Evolutionary conservation across 1,140 invertebrate genomes (phyloP).

Genomic region (Hylaeus volcanicus): DNA sequence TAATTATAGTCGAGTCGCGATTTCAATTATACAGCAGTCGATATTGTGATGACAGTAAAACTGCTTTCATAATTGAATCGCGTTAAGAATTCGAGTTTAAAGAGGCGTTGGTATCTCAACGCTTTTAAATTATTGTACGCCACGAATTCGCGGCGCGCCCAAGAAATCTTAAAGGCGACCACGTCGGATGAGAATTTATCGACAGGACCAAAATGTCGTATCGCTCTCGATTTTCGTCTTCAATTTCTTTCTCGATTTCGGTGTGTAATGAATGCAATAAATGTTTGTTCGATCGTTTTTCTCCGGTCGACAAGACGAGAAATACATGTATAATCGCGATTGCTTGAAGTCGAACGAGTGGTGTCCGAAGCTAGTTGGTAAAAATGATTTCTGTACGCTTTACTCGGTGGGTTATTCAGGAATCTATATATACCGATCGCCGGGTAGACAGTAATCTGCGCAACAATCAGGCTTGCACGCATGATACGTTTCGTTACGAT

Average conservation of each 20-base stretch:
- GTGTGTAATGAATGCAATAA: not conserved
- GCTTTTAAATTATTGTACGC: not conserved
- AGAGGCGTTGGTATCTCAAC: not conserved
- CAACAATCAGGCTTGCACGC: not conserved
- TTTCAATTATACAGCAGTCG: not conserved
- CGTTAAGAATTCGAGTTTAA: not conserved
- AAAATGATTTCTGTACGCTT: conserved; percentile 31
- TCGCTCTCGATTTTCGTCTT: not conserved
- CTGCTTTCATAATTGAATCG: not conserved
- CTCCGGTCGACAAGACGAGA: not conserved
- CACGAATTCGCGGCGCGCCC: not conserved
- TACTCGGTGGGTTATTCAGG: conserved; percentile 20
- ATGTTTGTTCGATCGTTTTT: not conserved
- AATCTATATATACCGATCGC: not conserved
- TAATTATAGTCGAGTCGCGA: not conserved
- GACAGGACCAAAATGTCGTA: conserved; percentile 15
- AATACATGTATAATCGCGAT: not conserved
- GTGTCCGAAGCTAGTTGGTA: conserved; percentile 30
- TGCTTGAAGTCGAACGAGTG: not conserved
- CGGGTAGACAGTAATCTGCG: conserved; percentile 25
- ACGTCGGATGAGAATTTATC: conserved; percentile 17
- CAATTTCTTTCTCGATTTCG: not conserved
- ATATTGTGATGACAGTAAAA: not conserved
- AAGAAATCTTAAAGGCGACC: not conserved
- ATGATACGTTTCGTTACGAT: not conserved